Percentiles rank a stretch among this genome's conserved stretches.
Conservation (phyloP, 2,888 invertebrate genomes). For the Tribolium freemani region DNA sequence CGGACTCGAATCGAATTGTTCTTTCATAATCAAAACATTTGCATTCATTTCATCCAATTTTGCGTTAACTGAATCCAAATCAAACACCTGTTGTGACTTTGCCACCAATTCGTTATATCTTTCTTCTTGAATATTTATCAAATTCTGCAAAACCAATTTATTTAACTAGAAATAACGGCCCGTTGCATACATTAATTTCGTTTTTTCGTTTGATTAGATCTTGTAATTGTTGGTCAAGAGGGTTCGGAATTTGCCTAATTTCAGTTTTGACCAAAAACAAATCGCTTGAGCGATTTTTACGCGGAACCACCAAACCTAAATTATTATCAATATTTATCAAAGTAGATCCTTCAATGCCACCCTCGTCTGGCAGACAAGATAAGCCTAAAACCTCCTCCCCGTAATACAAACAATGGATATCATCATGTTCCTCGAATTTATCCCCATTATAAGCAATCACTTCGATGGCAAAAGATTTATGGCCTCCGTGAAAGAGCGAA, state of each 20-base stretch:
- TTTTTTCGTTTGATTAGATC: slow-evolving; percentile 57
- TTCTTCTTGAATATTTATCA: slow-evolving; percentile 35
- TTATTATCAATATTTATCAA: slow-evolving; percentile 57
- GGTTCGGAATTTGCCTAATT: slow-evolving; percentile 58
- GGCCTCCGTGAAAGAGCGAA: slow-evolving; percentile 57
- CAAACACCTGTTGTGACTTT: slow-evolving; percentile 22
- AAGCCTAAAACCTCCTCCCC: slow-evolving; percentile 58
- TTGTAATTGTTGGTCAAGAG: slow-evolving; percentile 58
- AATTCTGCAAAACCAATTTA: slow-evolving; percentile 37
- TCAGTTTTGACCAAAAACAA: slow-evolving; percentile 60
- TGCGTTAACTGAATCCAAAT: slow-evolving; percentile 17
- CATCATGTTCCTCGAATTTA: slow-evolving; percentile 63
- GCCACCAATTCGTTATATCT: slow-evolving; percentile 25
- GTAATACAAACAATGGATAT: slow-evolving; percentile 61
- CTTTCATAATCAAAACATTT: slow-evolving; percentile 28
- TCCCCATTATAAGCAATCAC: slow-evolving; percentile 61
- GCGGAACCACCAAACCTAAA: slow-evolving; percentile 61
- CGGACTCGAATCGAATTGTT: slow-evolving; percentile 22
- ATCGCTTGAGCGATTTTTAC: slow-evolving; percentile 49
- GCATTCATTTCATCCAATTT: slow-evolving; percentile 46
- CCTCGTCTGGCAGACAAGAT: slow-evolving; percentile 59
- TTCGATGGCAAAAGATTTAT: slow-evolving; percentile 59
- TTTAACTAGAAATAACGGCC: not conserved
- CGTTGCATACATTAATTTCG: slow-evolving; percentile 60
- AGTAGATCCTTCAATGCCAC: slow-evolving; percentile 59